Base-by-base conservation (phyloP, 2,888 invertebrate genomes). In the Baccha elongata region DNA sequence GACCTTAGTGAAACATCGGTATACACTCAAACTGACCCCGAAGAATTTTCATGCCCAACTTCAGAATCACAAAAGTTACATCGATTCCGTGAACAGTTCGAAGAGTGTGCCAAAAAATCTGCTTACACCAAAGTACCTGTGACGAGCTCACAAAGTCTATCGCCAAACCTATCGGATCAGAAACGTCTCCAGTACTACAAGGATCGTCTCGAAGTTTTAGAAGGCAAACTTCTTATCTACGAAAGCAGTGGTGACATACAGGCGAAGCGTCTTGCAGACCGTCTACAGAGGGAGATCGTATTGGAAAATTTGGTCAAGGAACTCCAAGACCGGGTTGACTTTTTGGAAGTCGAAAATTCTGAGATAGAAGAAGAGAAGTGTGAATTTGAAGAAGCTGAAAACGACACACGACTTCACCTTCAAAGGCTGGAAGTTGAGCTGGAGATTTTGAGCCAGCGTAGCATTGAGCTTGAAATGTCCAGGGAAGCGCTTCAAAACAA, bases 301-400 rank as follows among this genome's bases (percentile, higher is more conserved):
- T 91, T 94, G 72, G 90, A 90, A 67, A 90, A 90, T 42, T 88
- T 92, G 79, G 89, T 92, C 1, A 91, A 91, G 84, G 90, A 91
- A 58, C 87, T 92, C 35, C 89, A 88, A 1, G 90, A 91, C 65
- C 89, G 91, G n/a, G 91, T 94, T 58, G 91, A 92, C 84, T 92
- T 92, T 87, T 92, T 94, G 86, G 92, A 93, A 87, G 92, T 92
- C 52, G 93, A 94, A 86, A 94, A 94, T 89, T 92, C 92, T 72
- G 91, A 91, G 86, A 90, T 95, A 86, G 94, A 95, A 87, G 94
- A 95, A 88, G 94, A 94, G 87, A 93, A 93, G 89, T 94, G 94
- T 88, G 95, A 95, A 89, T 92, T 94, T 84, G 95, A 95, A 90
- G 95, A 95, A 89, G 94, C 94, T 26, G 95, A 95, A 90, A 95